Percentiles rank a stretch among this genome's conserved stretches.
Evolutionary conservation across 1,140 invertebrate genomes (phyloP).

Genomic region (Brachionus sp.): DNA sequence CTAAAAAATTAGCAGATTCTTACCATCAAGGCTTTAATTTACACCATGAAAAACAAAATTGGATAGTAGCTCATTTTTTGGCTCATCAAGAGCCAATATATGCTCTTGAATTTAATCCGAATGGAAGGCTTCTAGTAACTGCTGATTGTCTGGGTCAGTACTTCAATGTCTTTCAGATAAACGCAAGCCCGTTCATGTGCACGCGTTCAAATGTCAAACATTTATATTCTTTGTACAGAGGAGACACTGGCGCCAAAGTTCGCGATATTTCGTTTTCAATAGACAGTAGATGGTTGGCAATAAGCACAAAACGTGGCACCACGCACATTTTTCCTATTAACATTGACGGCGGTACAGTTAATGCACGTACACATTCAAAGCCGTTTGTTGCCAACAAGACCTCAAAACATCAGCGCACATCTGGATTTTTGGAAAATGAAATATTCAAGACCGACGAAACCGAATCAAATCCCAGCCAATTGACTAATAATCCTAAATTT

Average conservation of each 20-base stretch:
- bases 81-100: conserved; percentile 87
- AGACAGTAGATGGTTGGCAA: conserved; percentile 89
- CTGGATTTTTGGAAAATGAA: conserved; percentile 67
- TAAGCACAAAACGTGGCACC: conserved; percentile 88
- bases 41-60: conserved; percentile 61
- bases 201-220: conserved; percentile 87
- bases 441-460: not conserved
- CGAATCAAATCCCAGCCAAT: not conserved
- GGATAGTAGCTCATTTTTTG: conserved; percentile 82
- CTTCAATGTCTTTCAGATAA: conserved; percentile 89
- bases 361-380: conserved; percentile 83
- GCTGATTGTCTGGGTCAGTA: conserved; percentile 88
- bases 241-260: conserved; percentile 66
- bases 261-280: conserved; percentile 70
- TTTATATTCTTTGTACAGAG: conserved; percentile 85
- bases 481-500: conserved; percentile 34
- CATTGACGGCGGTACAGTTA: conserved; percentile 85
- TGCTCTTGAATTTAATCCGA: conserved; percentile 83
- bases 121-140: conserved; percentile 82
- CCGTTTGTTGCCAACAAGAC: conserved; percentile 84
- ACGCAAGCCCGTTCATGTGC: conserved; percentile 83
- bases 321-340: conserved; percentile 95
- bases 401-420: conserved; percentile 89
- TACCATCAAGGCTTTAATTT: conserved; percentile 47
- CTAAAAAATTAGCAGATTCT: not conserved